Conservation (phyloP, 2,113 vertebrate species). For the Tringa solitaria region DNA sequence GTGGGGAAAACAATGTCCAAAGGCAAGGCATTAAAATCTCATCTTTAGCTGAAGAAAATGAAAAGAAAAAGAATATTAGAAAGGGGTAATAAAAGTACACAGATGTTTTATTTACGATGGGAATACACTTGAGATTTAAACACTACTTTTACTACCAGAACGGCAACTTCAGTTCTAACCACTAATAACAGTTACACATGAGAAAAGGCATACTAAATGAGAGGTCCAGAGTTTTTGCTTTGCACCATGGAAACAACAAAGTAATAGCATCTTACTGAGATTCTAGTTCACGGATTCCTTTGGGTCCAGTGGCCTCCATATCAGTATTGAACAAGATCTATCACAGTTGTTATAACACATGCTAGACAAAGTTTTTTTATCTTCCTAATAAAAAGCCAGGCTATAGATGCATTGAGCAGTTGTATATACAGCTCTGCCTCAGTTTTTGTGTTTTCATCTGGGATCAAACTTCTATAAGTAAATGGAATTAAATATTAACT, state of each 20-base stretch:
- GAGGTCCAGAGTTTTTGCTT: not conserved
- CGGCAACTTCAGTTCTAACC: not conserved
- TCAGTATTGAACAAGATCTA: constrained; percentile 3
- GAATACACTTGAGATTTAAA: not conserved
- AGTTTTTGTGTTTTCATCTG: not conserved
- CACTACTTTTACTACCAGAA: not conserved
- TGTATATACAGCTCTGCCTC: not conserved
- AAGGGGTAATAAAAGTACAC: not conserved
- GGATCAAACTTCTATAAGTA: constrained; percentile 31
- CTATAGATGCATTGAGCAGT: not conserved
- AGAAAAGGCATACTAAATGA: not conserved
- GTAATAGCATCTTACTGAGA: not conserved
- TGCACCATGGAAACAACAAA: not conserved
- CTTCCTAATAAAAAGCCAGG: not conserved
- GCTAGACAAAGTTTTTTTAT: not conserved
- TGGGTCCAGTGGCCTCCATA: not conserved
- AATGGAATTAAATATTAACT: constrained; percentile 63
- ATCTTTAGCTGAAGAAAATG: not conserved
- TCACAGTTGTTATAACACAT: not conserved
- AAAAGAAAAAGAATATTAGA: not conserved
- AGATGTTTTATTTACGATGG: not conserved
- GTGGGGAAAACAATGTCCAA: not conserved
- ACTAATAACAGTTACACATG: not conserved
- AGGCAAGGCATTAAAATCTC: not conserved
- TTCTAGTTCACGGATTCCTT: not conserved